These are phyloP conservation scores for Parascotia fuliginaria DNA, from an alignment of 2,888 invertebrate genomes.

Conservation along the genomic window DNA sequence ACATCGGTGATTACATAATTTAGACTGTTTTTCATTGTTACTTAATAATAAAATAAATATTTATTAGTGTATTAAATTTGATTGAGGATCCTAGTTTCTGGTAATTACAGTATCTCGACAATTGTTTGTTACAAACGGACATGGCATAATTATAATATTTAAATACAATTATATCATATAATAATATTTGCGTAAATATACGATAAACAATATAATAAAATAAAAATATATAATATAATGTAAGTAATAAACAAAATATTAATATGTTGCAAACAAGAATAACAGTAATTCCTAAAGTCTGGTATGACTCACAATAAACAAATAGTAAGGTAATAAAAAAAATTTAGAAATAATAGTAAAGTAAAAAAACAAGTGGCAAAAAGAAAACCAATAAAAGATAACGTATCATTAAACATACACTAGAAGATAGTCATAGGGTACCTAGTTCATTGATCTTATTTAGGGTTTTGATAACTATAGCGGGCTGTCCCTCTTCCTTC, in stretches of 20 bases:
- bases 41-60: neutral
- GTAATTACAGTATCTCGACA: neutral
- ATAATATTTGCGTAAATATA: too few species aligned
- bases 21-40: neutral
- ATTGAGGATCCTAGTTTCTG: neutral
- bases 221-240: too few species aligned
- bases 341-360: too few species aligned
- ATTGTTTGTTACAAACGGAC: neutral
- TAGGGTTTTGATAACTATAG: neutral
- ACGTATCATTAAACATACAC: neutral
- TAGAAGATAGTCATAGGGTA: neutral
- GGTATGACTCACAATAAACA: too few species aligned
- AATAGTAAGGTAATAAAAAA: too few species aligned
- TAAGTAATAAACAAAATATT: too few species aligned
- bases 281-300: too few species aligned
- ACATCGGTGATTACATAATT: neutral
- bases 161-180: too few species aligned
- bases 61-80: neutral
- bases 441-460: neutral
- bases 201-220: too few species aligned
- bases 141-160: too few species aligned
- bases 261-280: too few species aligned
- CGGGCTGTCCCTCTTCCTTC: neutral
- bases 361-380: neutral
- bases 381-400: neutral